These are phyloP conservation scores for Synergus itoensis DNA, from an alignment of 2,888 invertebrate genomes.

Conservation along the genomic window DNA sequence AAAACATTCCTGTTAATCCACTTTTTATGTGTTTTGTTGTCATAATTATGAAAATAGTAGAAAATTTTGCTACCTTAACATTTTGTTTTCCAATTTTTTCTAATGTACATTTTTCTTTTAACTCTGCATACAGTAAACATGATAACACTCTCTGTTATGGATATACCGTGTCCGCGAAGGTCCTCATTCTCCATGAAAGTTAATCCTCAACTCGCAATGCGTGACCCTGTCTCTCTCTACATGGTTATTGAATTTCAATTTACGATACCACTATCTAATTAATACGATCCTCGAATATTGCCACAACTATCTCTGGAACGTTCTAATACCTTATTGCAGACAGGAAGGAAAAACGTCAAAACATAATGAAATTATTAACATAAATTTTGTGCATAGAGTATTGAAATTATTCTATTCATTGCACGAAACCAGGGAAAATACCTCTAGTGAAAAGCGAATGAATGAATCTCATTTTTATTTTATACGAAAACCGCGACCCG, in stretches of 20 bases:
- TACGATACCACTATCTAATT: constrained; percentile 67
- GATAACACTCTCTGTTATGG: constrained; percentile 53
- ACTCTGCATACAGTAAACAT: constrained; percentile 39
- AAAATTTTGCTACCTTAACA: not conserved
- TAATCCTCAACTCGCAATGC: constrained; percentile 61
- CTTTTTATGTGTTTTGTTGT: not conserved
- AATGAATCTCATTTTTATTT: constrained; percentile 20
- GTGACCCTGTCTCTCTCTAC: constrained; percentile 60
- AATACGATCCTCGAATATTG: constrained; percentile 61
- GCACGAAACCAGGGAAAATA: not conserved
- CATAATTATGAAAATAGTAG: no score
- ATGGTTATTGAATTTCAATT: constrained; percentile 71
- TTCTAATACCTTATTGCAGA: constrained; percentile 2
- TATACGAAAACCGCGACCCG: constrained; percentile 15
- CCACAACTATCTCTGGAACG: constrained; percentile 29
- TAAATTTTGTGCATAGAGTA: not conserved
- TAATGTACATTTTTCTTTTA: not conserved
- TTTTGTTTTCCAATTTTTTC: not conserved
- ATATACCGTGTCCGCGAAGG: constrained; percentile 53
- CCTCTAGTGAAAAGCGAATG: not conserved
- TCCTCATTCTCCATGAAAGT: constrained; percentile 61
- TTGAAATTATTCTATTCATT: not conserved
- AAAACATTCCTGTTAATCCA: not conserved
- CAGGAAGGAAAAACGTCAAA: not conserved
- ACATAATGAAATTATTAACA: not conserved